Evolutionary conservation across 2,113 vertebrate species (phyloP), one percentile per base, ranked within the genome.

Genomic region (Nerophis lumbriciformis): DNA sequence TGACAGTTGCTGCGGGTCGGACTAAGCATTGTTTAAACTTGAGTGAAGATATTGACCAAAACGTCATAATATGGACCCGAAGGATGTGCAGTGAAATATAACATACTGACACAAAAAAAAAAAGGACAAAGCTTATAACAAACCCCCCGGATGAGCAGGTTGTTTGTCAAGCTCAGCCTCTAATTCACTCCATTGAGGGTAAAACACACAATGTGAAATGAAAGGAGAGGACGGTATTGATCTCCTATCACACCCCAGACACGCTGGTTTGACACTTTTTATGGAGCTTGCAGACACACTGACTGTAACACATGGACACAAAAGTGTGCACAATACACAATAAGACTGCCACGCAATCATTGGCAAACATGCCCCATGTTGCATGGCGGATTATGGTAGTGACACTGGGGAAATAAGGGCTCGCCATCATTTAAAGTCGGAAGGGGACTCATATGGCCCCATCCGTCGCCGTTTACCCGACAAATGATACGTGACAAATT

Each of bases 391-490:
- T 90, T 83, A 87, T 77, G 68, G 77, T 82, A 79, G 78, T 87
- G 88, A 88, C 89, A 82, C 84, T 78, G 83, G 83, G 88, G 85
- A 89, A 90, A 91, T 90, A 90, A 90, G 87, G 81, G 80, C 83
- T 86, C 77, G 28, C 28, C 82, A 73, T 65, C 77, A 64, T 84
- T 84, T 87, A 28, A 28, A 28, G 28, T 28, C 1, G 28, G 28
- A 28, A 28, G 28, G 28, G 28, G 28, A 28, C 3, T 28, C 4
- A 28, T 3, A 28, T 28, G 28, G 28, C 28, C 28, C 28, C 28
- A 28, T 28, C 4, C 28, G 28, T 28, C 28, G 28, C 28, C 28
- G 28, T 28, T 28, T 28, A 28, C 28, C 28, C 28, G 2, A 28
- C 28, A 28, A 28, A 28, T 28, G 28, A 28, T 28, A 28, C 28